phyloP scores from a whole-genome alignment of 2,797 vertebrate species.

The Notoglanidium macrostoma region DNA sequence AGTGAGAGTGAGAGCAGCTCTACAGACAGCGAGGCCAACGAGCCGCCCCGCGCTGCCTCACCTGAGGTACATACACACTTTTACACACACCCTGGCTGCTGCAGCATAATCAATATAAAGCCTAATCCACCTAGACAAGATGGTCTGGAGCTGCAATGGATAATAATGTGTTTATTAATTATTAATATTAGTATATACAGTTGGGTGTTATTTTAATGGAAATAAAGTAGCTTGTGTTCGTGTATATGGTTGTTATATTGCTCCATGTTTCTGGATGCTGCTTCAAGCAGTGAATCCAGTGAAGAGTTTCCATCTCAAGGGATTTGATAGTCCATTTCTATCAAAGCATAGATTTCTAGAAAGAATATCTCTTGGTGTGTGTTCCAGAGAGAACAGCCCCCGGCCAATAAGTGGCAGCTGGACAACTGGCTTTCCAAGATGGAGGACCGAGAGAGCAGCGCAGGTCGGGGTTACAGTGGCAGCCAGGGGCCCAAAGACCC shows the following conservation, averaged over 20 bases:
- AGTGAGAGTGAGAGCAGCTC: conserved; percentile 98
- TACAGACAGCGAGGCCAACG: conserved; percentile 95
- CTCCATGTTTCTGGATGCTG: not conserved
- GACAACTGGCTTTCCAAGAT: conserved; percentile 99
- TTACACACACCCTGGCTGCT: not conserved
- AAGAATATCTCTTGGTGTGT: not conserved
- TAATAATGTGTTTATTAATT: not conserved
- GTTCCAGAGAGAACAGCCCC: conserved; percentile 88
- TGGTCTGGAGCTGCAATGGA: too few species aligned
- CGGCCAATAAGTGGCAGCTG: conserved; percentile 96
- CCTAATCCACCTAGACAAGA: not conserved
- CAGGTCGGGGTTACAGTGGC: conserved; percentile 79
- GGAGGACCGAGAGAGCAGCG: conserved; percentile 84
- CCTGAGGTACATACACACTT: conserved; percentile 80
- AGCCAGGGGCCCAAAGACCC: conserved; percentile 89
- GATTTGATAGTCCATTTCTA: not conserved
- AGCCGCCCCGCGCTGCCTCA: conserved; percentile 86
- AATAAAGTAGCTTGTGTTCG: not conserved
- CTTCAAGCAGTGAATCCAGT: not conserved
- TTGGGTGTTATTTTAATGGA: not conserved
- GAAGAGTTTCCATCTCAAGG: not conserved
- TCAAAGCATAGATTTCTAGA: not conserved
- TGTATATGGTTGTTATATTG: not conserved
- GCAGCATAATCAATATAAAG: not conserved
- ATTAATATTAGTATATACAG: not conserved